Conservation (phyloP, 2,888 invertebrate species). For the Lasius platythorax region DNA sequence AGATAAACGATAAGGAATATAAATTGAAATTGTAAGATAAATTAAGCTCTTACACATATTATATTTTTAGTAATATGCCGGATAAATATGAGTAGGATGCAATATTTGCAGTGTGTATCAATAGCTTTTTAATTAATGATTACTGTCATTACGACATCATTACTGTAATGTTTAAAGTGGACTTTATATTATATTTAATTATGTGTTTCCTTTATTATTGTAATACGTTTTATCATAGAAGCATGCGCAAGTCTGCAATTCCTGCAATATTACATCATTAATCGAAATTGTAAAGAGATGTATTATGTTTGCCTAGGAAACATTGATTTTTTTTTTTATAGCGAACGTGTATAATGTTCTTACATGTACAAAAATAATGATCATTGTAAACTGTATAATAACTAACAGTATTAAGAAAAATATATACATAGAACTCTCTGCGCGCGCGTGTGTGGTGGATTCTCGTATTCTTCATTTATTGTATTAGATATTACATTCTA, state of each 20-base stretch:
- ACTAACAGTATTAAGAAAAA: constrained; percentile 62
- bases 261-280: not conserved
- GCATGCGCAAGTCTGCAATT: not conserved
- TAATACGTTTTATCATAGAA: constrained; percentile 5
- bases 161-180: not conserved
- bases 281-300: constrained; percentile 2
- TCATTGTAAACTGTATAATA: constrained; percentile 55
- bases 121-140: constrained; percentile 7
- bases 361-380: constrained; percentile 46
- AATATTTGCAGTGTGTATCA: constrained; percentile 23
- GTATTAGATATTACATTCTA: not conserved
- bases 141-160: not conserved
- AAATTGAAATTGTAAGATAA: constrained; percentile 37
- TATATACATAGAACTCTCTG: constrained; percentile 29
- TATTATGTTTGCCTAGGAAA: constrained; percentile 12
- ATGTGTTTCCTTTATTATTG: not conserved
- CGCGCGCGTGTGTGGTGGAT: not conserved
- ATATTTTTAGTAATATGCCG: constrained; percentile 10
- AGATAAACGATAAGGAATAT: constrained; percentile 43
- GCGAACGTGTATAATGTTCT: constrained; percentile 22
- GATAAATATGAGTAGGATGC: not conserved
- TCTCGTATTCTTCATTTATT: constrained; percentile 21
- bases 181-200: not conserved
- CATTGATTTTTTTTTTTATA: constrained; percentile 34
- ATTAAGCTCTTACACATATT: constrained; percentile 27